Percentiles rank a stretch among this genome's conserved stretches.
Conservation (phyloP, 2,888 invertebrate species). For the Icerya purchasi region DNA sequence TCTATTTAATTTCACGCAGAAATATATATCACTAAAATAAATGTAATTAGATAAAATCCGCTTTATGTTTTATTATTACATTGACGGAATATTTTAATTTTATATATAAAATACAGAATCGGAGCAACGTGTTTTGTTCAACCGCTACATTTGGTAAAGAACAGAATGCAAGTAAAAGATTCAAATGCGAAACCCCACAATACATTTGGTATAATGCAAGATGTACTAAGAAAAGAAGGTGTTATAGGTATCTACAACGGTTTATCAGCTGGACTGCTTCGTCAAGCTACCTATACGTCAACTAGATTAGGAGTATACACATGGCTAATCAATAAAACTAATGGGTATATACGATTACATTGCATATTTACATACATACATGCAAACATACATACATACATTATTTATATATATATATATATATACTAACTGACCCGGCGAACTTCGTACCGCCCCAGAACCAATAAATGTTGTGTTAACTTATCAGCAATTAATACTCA, state of each 20-base stretch:
- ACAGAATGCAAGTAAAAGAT: slow-evolving; percentile 86
- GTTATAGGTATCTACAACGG: slow-evolving; percentile 72
- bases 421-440: too few relatives aligned
- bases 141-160: slow-evolving; percentile 89
- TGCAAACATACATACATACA: too few relatives aligned
- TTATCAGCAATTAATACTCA: too few relatives aligned
- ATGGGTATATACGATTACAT: too few relatives aligned
- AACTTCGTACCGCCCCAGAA: too few relatives aligned
- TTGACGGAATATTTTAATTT: background rate
- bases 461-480: too few relatives aligned
- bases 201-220: slow-evolving; percentile 53
- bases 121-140: slow-evolving; percentile 88
- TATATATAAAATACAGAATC: slow-evolving; percentile 41
- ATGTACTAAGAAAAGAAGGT: slow-evolving; percentile 70
- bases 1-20: too few relatives aligned
- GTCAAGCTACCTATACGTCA: slow-evolving; percentile 95
- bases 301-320: slow-evolving; percentile 84
- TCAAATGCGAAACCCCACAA: slow-evolving; percentile 52
- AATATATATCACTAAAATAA: too few relatives aligned
- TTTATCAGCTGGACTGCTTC: slow-evolving; percentile 67
- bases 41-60: too few relatives aligned
- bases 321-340: slow-evolving; percentile 49
- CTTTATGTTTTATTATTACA: too few relatives aligned
- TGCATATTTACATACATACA: too few relatives aligned
- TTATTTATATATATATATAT: too few relatives aligned